Evolutionary conservation across 1,140 invertebrate species (phyloP), one percentile per base, ranked within the genome.

Genomic region (Bombus picipes): DNA sequence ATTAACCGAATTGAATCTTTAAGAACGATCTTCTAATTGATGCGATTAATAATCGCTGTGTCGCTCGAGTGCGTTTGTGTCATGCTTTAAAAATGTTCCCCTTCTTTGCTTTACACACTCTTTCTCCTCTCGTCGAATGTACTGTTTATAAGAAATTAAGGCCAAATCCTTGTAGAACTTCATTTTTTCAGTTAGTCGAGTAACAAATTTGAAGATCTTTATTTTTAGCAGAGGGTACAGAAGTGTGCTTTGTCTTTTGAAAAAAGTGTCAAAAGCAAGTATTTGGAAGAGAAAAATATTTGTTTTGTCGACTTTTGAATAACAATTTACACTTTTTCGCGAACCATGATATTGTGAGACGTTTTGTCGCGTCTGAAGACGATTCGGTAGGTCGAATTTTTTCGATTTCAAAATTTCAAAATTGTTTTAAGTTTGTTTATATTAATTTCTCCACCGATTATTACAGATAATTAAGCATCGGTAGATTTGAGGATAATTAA

Each of bases 1-100:
- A 72, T 72, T 62, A 80, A 77, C 32, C 25, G 47, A 79, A 71
- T 80, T 84, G 76, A 84, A 59, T 80, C n/a, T 79, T 72, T 80
- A 80, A 80, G 32, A 68, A 79, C 37, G 75, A 71, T 32, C 66
- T 62, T 68, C 66, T 84, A 80, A 84, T 84, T 84, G 53, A 15
- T 47, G 76, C 76, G 66, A 72, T 62, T 84, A 84, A 80, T 79
- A 79, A 84, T 84, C 37, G 47, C 37, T 32, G 53, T 59, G 62
- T 59, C 18, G 43, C 68, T 43, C 28, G 62, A 32, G 39, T 39
- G 43, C 47, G 12, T 28, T 18, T 78, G 39, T 68, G 76, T 79
- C 68, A 43, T 57, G 32, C 53, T 81, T 37, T 53, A 72, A 73
- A 87, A 78, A 77, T 78, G 72, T 66, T 25, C 13, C 3, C 25